phyloP scores from a whole-genome alignment of 2,797 vertebrate species.

The Dryobates pubescens region DNA sequence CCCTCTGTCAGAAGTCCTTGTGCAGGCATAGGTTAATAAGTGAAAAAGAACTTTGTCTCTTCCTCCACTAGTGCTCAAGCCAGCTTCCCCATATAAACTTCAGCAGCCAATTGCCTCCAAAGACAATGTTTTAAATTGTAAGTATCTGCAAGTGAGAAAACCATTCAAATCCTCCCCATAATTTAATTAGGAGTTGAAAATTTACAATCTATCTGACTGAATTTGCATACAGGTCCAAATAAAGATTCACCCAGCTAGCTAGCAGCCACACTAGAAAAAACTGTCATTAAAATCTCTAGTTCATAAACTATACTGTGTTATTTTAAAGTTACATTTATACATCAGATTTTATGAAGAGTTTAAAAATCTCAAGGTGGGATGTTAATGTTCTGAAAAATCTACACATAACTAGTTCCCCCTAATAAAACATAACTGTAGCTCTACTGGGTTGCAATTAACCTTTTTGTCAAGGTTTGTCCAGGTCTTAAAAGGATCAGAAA shows the following conservation, averaged over 20 bases:
- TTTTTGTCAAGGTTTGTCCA: slow-evolving; percentile 68
- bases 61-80: neutral
- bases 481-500: slow-evolving; percentile 74
- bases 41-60: neutral
- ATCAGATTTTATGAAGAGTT: slow-evolving; percentile 45
- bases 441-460: slow-evolving; percentile 75
- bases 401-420: slow-evolving; percentile 35
- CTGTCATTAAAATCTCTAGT: neutral
- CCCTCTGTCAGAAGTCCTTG: neutral
- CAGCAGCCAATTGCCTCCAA: neutral
- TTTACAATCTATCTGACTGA: neutral
- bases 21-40: neutral
- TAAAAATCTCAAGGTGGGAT: slow-evolving; percentile 51
- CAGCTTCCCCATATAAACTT: neutral
- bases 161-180: neutral
- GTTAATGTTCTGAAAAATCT: slow-evolving; percentile 59
- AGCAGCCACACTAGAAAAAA: neutral
- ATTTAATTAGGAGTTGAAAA: neutral
- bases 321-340: slow-evolving; percentile 13
- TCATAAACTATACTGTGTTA: neutral
- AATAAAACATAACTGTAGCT: slow-evolving; percentile 75
- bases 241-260: neutral
- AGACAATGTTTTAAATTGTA: neutral
- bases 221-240: neutral
- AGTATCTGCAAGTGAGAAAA: neutral